A percentile compares a stretch with the other conserved stretches of the same genome.
Evolutionary conservation across 35 echinoderm and acorn worm species (phyloP).

Genomic region (Apostichopus japonicus): DNA sequence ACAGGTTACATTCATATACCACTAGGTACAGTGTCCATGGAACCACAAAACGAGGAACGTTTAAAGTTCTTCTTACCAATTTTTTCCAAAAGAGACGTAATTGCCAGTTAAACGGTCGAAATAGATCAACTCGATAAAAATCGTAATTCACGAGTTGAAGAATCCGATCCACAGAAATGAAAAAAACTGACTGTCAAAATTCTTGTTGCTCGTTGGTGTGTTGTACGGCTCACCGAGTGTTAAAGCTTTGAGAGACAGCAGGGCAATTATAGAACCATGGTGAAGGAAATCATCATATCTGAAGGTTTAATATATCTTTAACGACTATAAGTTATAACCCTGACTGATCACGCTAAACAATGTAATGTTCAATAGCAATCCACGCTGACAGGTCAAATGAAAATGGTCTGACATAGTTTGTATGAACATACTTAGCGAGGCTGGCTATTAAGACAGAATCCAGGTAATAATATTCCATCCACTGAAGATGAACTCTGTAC

Average conservation of each 20-base stretch:
- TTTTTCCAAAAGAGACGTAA: background rate
- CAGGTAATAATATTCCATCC: background rate
- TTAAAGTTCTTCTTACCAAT: background rate
- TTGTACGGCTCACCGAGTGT: too few relatives aligned
- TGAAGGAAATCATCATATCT: background rate
- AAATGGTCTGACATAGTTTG: background rate
- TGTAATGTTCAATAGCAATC: background rate
- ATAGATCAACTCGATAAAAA: background rate
- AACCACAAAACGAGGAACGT: background rate
- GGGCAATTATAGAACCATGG: too few relatives aligned
- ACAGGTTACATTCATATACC: background rate
- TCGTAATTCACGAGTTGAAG: too few relatives aligned
- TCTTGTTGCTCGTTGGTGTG: too few relatives aligned
- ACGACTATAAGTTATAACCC: background rate
- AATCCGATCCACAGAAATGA: too few relatives aligned
- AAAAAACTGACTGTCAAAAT: too few relatives aligned
- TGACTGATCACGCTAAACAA: background rate
- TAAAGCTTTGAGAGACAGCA: too few relatives aligned
- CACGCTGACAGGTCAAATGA: background rate
- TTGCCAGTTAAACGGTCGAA: background rate
- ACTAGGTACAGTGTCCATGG: background rate
- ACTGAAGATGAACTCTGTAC: background rate
- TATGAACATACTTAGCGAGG: background rate
- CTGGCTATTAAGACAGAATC: background rate
- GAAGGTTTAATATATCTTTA: background rate